A percentile compares a stretch with the other conserved stretches of the same genome.
Conservation (phyloP, 2,113 vertebrate genomes). For the Diadophis punctatus region DNA sequence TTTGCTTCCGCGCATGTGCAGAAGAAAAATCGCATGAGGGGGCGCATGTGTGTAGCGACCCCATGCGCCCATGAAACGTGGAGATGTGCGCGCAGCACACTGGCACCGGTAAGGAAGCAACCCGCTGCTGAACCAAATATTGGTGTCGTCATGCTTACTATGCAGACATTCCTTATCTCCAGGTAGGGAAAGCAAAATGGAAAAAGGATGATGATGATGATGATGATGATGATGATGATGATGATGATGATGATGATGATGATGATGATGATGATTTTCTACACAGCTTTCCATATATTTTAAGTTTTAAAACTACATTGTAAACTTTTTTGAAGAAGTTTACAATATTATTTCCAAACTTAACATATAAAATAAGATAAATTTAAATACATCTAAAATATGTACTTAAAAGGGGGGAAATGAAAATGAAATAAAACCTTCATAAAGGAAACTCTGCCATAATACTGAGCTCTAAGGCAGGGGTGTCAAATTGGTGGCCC, state of each 20-base stretch:
- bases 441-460: background rate
- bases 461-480: background rate
- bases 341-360: background rate
- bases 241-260: background rate
- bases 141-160: background rate
- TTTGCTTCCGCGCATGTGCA: too few relatives aligned
- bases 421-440: background rate
- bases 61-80: too few relatives aligned
- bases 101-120: too few relatives aligned
- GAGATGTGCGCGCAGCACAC: too few relatives aligned
- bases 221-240: background rate
- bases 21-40: too few relatives aligned
- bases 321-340: background rate
- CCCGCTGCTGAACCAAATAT: too few relatives aligned
- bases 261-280: background rate
- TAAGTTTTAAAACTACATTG: too few relatives aligned
- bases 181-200: background rate
- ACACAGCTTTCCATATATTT: background rate
- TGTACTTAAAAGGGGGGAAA: background rate
- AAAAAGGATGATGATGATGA: background rate
- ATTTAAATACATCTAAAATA: background rate
- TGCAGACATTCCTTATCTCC: background rate
- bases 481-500: too few relatives aligned
- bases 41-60: too few relatives aligned
- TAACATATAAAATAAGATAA: background rate